A percentile compares a stretch with the other conserved stretches of the same genome.
Conservation (phyloP, 2,797 vertebrate species). For the Serranus cabrilla region DNA sequence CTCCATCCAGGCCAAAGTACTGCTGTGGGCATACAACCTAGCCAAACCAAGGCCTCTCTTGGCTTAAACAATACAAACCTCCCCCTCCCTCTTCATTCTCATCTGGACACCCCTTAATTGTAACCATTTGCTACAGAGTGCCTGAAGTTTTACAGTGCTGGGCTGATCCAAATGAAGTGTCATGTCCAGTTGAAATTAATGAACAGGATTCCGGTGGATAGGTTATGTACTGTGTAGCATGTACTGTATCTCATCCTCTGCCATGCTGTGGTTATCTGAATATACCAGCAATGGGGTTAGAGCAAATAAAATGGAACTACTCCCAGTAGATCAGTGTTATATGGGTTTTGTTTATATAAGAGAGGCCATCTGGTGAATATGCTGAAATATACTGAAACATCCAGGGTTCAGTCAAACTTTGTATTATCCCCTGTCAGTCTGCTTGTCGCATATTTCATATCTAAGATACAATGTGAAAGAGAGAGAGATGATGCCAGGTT, state of each 20-base stretch:
- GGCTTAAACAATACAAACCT: conserved; percentile 31
- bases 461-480: too few species aligned
- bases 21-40: conserved; percentile 33
- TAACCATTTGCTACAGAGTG: conserved; percentile 27
- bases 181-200: conserved; percentile 30
- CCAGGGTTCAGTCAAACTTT: too few species aligned
- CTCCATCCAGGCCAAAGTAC: conserved; percentile 51
- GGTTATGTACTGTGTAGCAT: background rate
- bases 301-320: background rate
- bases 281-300: conserved; percentile 9
- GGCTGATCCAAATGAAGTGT: conserved; percentile 23
- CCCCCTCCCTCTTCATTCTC: conserved; percentile 3
- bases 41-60: conserved; percentile 48
- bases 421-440: too few species aligned
- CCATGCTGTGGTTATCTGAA: conserved; percentile 25
- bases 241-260: background rate
- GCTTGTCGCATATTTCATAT: too few species aligned
- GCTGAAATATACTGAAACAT: background rate
- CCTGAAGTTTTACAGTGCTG: conserved; percentile 26
- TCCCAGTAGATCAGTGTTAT: background rate
- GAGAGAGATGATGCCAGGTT: too few species aligned
- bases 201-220: background rate
- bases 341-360: conserved; percentile 7
- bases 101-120: conserved; percentile 16
- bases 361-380: too few species aligned